Percentiles rank a stretch among this genome's conserved stretches.
Conservation (phyloP, 2,113 vertebrate genomes). For the Anhinga anhinga region DNA sequence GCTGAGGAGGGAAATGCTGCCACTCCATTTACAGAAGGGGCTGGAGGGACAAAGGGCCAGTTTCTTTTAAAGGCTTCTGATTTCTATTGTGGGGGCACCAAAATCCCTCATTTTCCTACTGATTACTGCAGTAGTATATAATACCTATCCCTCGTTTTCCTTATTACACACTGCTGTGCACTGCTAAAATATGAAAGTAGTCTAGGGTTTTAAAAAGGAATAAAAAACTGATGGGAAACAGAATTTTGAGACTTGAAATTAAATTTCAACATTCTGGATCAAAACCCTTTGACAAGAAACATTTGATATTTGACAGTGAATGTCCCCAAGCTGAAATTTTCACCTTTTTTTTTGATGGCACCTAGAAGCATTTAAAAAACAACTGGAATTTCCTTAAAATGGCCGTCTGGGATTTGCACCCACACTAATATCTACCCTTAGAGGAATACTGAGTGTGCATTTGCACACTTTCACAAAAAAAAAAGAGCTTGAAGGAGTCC, state of each 20-base stretch:
- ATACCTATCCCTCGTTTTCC: not conserved
- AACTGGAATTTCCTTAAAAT: not conserved
- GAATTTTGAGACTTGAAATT: not conserved
- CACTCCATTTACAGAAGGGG: not conserved
- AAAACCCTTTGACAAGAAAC: not conserved
- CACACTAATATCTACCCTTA: not conserved
- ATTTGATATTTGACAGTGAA: not conserved
- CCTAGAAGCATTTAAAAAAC: not conserved
- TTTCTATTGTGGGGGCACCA: not conserved
- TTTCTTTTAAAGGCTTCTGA: not conserved
- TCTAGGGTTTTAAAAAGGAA: not conserved
- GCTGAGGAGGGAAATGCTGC: not conserved
- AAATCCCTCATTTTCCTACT: not conserved
- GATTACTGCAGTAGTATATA: not conserved
- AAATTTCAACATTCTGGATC: not conserved
- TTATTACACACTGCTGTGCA: not conserved
- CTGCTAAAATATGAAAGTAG: not conserved
- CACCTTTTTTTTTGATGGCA: not conserved
- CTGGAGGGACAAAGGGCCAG: not conserved
- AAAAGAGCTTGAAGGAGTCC: not conserved
- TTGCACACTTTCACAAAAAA: not conserved
- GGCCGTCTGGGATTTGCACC: not conserved
- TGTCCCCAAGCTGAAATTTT: not conserved
- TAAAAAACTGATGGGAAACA: not conserved
- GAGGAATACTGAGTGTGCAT: not conserved